Base-by-base conservation (phyloP, 2,888 invertebrate genomes). In the Himalopsyche tibetana region DNA sequence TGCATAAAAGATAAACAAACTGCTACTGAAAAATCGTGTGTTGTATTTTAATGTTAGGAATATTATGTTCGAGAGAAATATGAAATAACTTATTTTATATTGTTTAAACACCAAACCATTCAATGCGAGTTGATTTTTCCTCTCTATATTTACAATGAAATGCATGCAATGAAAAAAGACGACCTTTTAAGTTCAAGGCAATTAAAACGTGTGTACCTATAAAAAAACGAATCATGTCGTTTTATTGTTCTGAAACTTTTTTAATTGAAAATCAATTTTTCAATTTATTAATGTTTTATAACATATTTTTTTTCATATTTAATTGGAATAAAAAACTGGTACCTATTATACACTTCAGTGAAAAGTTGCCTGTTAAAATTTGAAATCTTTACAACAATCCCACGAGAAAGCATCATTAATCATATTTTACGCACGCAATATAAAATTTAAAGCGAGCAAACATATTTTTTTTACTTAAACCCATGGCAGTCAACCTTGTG, bases 351-450 rank as follows among this genome's bases (percentile, higher is more conserved):
- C 63, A 63, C 63, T n/a, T 63, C 28, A 63, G 19, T 19, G 63
- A 63, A 63, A 63, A 63, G 63, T 19, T 63, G 63, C 63, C 19
- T 63, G 19, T 19, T 63, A 63, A 63, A 63, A 63, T 19, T 63
- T 63, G 63, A 63, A 63, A 63, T 63, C 63, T 63, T 63, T 63
- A 63, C 63, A 63, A 63, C 63, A 63, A 63, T 63, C 63, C 63
- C 63, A 63, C 63, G 63, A 63, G 28, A 63, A n/a, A 6, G 28
- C 63, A 63, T 63, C 63, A 63, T 63, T 63, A 63, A 63, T 63
- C 63, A 63, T 28, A 63, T 63, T 19, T 63, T 63, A 63, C 63
- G 8, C 63, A 63, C 63, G 63, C 63, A 28, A 63, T 63, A 63
- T 63, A 63, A 63, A 63, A 63, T 63, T 63, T 63, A 63, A 63